Evolutionary conservation across 2,888 invertebrate genomes (phyloP).

Genomic region (Caenorhabditis angaria): DNA sequence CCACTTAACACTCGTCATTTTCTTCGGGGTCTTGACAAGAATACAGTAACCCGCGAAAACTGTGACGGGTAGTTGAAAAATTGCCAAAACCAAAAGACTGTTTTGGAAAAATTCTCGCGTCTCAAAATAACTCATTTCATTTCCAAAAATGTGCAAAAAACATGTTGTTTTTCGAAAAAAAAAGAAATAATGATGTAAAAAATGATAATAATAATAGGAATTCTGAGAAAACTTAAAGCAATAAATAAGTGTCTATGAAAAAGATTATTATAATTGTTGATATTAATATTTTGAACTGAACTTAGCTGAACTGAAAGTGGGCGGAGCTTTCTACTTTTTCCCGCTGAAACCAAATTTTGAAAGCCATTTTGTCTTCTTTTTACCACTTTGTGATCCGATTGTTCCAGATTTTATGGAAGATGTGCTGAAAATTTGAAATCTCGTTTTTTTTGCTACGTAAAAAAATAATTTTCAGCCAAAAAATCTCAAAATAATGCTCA

Average conservation of each 20-base stretch:
- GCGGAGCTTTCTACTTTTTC: neutral
- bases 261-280: neutral
- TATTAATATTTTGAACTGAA: neutral
- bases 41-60: conserved; percentile 7
- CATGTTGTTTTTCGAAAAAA: neutral
- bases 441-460: neutral
- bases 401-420: conserved; percentile 32
- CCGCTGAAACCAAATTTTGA: neutral
- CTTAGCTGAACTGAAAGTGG: too few relatives aligned
- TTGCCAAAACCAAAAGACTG: neutral
- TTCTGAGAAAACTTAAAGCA: too few relatives aligned
- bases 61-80: conserved; percentile 1
- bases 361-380: conserved; percentile 31
- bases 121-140: neutral
- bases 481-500: too few relatives aligned
- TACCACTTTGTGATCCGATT: conserved; percentile 22
- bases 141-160: too few relatives aligned
- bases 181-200: neutral
- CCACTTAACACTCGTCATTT: conserved; percentile 9
- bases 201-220: neutral
- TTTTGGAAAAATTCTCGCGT: neutral
- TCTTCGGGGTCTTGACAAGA: neutral
- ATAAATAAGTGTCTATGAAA: neutral
- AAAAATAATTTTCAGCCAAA: too few relatives aligned
- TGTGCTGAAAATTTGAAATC: conserved; percentile 24